These are phyloP conservation scores for Microcebus murinus DNA, from an alignment of 2,113 vertebrate genomes.

Conservation along the genomic window DNA sequence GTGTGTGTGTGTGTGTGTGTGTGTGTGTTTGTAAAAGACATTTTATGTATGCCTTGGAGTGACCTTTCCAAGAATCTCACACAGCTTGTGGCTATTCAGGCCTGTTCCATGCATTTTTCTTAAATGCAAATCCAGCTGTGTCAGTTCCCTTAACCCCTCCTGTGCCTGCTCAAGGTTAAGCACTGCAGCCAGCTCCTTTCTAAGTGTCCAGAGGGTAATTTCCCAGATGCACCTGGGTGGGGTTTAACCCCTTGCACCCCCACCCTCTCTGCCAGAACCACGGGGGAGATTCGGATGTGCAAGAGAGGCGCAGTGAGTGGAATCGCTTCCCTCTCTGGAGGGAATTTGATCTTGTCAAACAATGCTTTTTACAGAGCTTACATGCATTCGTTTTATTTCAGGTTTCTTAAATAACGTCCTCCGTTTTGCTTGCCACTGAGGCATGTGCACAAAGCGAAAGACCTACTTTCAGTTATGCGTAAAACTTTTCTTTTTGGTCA, in stretches of 20 bases:
- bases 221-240: conserved; percentile 64
- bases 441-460: background rate
- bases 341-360: conserved; percentile 67
- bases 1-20: conserved; percentile 13
- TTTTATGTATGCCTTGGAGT: conserved; percentile 66
- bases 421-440: conserved; percentile 15
- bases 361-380: conserved; percentile 57
- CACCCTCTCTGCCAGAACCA: conserved; percentile 1
- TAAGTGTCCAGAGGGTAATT: conserved; percentile 71
- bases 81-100: conserved; percentile 60
- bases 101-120: conserved; percentile 64
- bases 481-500: background rate
- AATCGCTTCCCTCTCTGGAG: conserved; percentile 22
- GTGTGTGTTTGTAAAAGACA: conserved; percentile 56
- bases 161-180: conserved; percentile 55
- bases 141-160: conserved; percentile 79
- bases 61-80: conserved; percentile 77
- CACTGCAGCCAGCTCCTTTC: conserved; percentile 32
- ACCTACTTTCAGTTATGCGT: background rate
- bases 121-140: conserved; percentile 83
- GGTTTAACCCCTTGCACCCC: conserved; percentile 49
- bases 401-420: conserved; percentile 37
- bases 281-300: conserved; percentile 23
- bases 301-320: conserved; percentile 9
- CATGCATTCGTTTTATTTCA: conserved; percentile 63